Percentiles rank a stretch among this genome's conserved stretches.
Conservation (phyloP, 1,140 invertebrate species). For the Gonatopus flavifemur region DNA sequence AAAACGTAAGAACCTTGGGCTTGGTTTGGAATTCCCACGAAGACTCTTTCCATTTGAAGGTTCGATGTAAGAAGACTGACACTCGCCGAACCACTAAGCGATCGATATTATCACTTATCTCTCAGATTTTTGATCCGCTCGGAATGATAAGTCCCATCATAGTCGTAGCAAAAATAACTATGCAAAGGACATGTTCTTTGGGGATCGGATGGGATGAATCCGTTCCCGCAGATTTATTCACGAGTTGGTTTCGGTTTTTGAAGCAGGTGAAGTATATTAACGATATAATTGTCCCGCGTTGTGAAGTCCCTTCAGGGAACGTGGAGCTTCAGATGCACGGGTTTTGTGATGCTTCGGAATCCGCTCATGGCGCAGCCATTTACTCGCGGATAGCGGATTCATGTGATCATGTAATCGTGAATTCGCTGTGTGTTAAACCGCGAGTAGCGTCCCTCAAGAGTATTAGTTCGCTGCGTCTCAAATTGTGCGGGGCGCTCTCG, state of each 20-base stretch:
- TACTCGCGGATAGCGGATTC: not conserved
- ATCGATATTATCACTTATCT: not conserved
- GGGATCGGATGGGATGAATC: not conserved
- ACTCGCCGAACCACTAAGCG: not conserved
- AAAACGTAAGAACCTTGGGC: not conserved
- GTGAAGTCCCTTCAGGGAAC: not conserved
- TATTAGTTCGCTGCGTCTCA: no score
- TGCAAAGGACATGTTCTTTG: not conserved
- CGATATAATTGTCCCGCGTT: not conserved
- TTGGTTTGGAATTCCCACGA: not conserved
- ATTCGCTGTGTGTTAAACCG: not conserved
- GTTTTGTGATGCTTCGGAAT: not conserved
- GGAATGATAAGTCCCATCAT: not conserved
- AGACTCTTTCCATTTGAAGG: not conserved
- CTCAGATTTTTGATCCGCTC: not conserved
- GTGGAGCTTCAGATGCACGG: not conserved
- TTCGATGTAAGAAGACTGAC: no score
- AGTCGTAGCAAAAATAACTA: not conserved
- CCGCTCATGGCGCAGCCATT: not conserved
- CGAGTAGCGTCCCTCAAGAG: constrained; percentile 4
- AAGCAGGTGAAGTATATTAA: not conserved
- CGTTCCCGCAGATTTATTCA: not conserved
- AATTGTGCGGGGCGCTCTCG: no score
- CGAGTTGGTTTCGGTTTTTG: not conserved
- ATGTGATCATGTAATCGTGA: not conserved